phyloP scores from a whole-genome alignment of 2,797 vertebrate genomes.

The Brachyrhaphis roseni region DNA sequence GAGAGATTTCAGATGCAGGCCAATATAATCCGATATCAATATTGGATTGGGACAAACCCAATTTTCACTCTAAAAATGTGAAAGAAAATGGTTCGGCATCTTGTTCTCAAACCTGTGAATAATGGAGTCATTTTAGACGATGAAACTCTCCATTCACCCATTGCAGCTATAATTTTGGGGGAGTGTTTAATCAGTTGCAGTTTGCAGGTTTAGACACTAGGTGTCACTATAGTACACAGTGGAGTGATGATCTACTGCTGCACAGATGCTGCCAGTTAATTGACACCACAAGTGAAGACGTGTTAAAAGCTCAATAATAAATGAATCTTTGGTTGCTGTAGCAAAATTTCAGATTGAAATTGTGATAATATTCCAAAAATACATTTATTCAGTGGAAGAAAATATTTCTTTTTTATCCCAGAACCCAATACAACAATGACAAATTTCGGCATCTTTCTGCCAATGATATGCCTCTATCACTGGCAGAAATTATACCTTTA shows the following conservation, averaged over 20 bases:
- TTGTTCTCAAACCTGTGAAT: not conserved
- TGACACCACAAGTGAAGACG: not conserved
- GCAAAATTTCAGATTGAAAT: not conserved
- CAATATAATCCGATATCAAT: no score
- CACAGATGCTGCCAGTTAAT: not conserved
- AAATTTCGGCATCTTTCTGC: not conserved
- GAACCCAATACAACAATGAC: not conserved
- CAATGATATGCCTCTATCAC: not conserved
- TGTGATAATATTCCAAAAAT: not conserved
- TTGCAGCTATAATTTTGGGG: not conserved
- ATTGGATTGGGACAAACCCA: no score
- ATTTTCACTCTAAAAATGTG: not conserved
- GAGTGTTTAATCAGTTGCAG: not conserved
- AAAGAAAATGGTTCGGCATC: not conserved
- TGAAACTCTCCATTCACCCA: not conserved
- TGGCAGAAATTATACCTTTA: not conserved
- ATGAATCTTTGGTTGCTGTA: not conserved
- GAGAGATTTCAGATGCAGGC: no score
- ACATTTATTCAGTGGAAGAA: not conserved
- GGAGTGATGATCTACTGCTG: not conserved
- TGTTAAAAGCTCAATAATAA: not conserved
- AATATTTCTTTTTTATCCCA: not conserved
- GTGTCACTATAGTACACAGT: not conserved
- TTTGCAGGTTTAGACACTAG: not conserved
- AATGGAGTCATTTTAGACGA: not conserved